Evolutionary conservation across 2,888 invertebrate species (phyloP).

Genomic region (Cephus pulcher): DNA sequence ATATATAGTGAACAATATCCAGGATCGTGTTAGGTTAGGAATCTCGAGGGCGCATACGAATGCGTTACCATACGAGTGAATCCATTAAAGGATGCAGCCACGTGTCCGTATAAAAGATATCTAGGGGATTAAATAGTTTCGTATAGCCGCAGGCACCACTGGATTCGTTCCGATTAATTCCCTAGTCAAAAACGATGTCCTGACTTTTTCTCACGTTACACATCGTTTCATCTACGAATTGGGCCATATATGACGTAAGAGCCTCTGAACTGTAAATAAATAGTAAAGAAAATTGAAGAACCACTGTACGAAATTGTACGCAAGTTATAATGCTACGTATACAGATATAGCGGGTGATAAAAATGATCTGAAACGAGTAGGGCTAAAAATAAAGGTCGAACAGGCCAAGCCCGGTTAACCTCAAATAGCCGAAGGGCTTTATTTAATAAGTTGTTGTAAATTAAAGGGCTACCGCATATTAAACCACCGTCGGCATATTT

Average conservation of each 20-base stretch:
- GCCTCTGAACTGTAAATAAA: background rate
- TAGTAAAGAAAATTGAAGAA: background rate
- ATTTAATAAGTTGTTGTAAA: constrained; percentile 61
- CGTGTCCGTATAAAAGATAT: constrained; percentile 31
- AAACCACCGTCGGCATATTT: constrained; percentile 56
- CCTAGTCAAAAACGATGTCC: background rate
- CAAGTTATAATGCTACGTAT: background rate
- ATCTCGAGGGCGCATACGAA: constrained; percentile 33
- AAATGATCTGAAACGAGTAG: background rate
- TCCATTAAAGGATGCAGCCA: constrained; percentile 49
- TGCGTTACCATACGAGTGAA: constrained; percentile 44
- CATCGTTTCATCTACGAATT: constrained; percentile 19
- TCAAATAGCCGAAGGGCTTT: constrained; percentile 50
- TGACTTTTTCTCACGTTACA: constrained; percentile 50
- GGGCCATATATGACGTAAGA: background rate
- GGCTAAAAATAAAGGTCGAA: background rate
- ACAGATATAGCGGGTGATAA: background rate
- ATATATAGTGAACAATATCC: background rate
- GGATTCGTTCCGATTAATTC: background rate
- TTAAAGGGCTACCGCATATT: constrained; percentile 58
- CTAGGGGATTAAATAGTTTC: constrained; percentile 49
- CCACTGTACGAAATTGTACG: background rate
- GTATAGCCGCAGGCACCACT: constrained; percentile 54
- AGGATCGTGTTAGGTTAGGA: background rate
- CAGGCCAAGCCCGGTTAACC: background rate